These are phyloP conservation scores for Phalacrocorax brasilianus DNA, from an alignment of 2,113 vertebrate species.

Conservation along the genomic window DNA sequence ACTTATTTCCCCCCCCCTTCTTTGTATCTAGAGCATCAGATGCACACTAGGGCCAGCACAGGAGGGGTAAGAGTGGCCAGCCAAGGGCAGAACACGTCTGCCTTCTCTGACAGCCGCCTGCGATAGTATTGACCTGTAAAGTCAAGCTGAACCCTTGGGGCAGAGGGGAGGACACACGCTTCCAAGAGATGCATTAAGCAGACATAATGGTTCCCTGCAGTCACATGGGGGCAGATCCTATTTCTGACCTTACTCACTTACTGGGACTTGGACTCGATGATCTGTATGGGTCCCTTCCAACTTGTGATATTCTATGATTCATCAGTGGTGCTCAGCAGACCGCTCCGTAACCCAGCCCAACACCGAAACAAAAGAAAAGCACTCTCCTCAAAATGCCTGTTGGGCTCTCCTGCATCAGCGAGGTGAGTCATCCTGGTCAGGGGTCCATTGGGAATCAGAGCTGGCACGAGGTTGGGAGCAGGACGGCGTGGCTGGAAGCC, in stretches of 20 bases:
- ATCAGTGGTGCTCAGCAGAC: not conserved
- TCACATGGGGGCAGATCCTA: not conserved
- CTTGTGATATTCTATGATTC: not conserved
- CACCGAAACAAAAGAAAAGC: not conserved
- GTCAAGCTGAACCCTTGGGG: not conserved
- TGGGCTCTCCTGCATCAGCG: not conserved
- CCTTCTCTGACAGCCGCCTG: not conserved
- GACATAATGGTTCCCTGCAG: not conserved
- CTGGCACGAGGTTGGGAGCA: not conserved
- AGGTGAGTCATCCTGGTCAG: not conserved
- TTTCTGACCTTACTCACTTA: not conserved
- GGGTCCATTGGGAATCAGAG: not conserved
- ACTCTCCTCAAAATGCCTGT: accelerated
- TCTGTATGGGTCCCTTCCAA: not conserved
- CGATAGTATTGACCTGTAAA: not conserved
- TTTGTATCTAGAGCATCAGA: not conserved
- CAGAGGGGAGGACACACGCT: not conserved
- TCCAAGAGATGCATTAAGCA: not conserved
- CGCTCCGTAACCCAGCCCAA: accelerated
- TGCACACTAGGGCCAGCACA: not conserved
- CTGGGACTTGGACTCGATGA: not conserved
- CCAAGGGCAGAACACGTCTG: not conserved
- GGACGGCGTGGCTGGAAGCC: accelerated
- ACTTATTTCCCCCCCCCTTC: not conserved
- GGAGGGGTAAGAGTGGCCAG: not conserved